Percentiles rank a stretch among this genome's conserved stretches.
Conservation (phyloP, 2,113 vertebrate genomes). For the Corythaeola cristata region DNA sequence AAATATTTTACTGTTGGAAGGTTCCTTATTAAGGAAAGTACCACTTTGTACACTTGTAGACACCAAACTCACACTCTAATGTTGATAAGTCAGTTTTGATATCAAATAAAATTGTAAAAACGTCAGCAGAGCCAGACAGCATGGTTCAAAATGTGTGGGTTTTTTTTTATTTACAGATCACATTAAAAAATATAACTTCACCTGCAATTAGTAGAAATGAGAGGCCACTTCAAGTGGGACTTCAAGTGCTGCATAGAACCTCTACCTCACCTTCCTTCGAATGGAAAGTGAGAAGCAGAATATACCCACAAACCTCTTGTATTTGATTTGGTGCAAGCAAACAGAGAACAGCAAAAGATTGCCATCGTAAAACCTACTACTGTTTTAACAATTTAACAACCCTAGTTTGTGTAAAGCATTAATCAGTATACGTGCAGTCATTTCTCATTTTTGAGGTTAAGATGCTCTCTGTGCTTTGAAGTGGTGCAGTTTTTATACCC, state of each 20-base stretch:
- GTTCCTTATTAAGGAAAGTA: neutral
- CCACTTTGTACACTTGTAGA: neutral
- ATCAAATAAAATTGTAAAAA: neutral
- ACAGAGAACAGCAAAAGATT: neutral
- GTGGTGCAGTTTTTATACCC: neutral
- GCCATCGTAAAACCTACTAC: neutral
- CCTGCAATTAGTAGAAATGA: neutral
- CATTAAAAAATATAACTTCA: neutral
- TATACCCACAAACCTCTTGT: neutral
- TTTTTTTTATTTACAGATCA: neutral
- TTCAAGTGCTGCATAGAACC: neutral
- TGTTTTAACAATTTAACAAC: neutral
- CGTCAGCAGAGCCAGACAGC: neutral
- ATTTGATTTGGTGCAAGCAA: neutral
- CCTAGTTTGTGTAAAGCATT: neutral
- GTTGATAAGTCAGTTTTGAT: neutral
- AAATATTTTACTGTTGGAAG: neutral
- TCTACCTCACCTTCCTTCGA: neutral
- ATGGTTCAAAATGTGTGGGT: neutral
- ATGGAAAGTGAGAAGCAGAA: neutral
- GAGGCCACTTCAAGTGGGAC: neutral
- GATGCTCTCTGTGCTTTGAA: neutral
- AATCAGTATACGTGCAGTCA: neutral
- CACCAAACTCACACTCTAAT: neutral
- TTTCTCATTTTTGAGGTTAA: neutral